These are phyloP conservation scores for Hypercompe scribonia DNA, from an alignment of 2,888 invertebrate species.

Conservation along the genomic window DNA sequence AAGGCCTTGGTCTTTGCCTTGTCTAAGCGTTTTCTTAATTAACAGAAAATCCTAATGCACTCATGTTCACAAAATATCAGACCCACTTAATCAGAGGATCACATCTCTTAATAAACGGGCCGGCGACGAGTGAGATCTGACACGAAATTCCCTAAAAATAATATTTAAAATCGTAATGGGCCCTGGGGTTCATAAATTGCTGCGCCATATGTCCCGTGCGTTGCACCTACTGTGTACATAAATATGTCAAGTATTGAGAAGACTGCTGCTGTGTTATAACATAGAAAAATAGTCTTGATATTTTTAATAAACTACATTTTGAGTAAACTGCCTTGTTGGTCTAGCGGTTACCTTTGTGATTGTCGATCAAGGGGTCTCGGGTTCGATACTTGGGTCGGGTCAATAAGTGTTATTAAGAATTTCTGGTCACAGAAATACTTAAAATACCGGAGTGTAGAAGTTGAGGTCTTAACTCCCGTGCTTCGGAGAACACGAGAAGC, in stretches of 20 bases:
- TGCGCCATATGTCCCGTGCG: conserved; percentile 84
- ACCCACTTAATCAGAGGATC: conserved; percentile 84
- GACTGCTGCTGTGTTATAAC: conserved; percentile 72
- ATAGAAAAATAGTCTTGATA: conserved; percentile 67
- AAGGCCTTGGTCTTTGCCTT: conserved; percentile 36
- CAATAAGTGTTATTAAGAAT: too few relatives aligned
- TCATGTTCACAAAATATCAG: conserved; percentile 73
- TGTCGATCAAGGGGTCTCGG: too few relatives aligned
- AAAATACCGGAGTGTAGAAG: too few relatives aligned
- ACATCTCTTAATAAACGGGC: conserved; percentile 84
- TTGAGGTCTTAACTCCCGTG: too few relatives aligned
- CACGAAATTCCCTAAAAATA: conserved; percentile 87
- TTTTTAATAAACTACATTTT: too few relatives aligned
- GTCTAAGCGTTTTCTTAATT: conserved; percentile 75
- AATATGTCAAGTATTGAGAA: conserved; percentile 85
- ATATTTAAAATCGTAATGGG: conserved; percentile 87
- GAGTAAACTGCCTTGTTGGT: too few relatives aligned
- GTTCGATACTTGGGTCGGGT: too few relatives aligned
- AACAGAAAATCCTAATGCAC: conserved; percentile 76
- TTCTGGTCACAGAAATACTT: too few relatives aligned
- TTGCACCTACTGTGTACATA: conserved; percentile 85
- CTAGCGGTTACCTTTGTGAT: too few relatives aligned
- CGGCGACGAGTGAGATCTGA: conserved; percentile 85
- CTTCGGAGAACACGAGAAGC: too few relatives aligned
- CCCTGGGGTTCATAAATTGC: conserved; percentile 84